Conservation (phyloP, 2,888 invertebrate species). For the Chydorus sphaericus region DNA sequence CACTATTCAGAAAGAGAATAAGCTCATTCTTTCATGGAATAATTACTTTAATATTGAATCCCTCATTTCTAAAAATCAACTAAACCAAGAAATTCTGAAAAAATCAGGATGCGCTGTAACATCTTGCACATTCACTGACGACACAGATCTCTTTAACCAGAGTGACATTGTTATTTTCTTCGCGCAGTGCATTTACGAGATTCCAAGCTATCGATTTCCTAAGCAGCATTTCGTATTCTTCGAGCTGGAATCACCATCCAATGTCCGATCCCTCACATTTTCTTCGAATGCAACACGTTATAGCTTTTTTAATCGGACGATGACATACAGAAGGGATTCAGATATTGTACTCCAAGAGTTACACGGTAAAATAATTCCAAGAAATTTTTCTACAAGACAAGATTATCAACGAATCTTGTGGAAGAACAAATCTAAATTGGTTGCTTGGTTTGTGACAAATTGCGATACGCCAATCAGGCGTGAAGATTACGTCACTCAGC, state of each 20-base stretch:
- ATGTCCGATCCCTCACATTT: no score
- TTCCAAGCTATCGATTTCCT: background rate
- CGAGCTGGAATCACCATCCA: constrained; percentile 2
- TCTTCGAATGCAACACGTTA: no score
- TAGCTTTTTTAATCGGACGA: constrained; percentile 20
- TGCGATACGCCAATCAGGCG: constrained; percentile 85
- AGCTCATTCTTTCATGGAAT: no score
- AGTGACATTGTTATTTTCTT: constrained; percentile 1
- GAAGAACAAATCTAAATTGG: constrained; percentile 10
- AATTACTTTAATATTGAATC: no score
- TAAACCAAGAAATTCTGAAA: no score
- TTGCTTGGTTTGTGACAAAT: constrained; percentile 97
- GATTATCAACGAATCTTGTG: background rate
- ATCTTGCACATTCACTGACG: background rate
- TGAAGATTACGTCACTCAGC: constrained; percentile 67
- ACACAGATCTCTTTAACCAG: background rate
- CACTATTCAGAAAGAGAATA: no score
- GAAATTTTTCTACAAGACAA: background rate
- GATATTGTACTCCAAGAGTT: constrained; percentile 15
- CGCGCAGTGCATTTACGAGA: background rate
- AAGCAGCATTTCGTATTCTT: constrained; percentile 11
- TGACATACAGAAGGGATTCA: constrained; percentile 20
- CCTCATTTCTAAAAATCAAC: no score
- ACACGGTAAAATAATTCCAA: background rate
- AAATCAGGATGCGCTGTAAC: no score